phyloP scores from a whole-genome alignment of 2,797 vertebrate species.

The Holocentrus rufus region DNA sequence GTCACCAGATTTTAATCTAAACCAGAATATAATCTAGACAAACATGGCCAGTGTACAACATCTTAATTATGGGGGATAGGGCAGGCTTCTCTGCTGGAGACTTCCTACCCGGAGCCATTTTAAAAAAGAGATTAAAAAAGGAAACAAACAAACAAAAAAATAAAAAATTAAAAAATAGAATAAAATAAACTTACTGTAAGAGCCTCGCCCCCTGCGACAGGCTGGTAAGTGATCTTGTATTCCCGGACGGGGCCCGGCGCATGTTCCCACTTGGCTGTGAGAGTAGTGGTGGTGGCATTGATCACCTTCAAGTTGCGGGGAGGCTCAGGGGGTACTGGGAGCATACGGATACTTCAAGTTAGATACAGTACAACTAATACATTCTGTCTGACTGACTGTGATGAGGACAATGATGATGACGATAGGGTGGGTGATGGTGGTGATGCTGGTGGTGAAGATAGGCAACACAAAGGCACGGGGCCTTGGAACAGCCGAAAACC shows the following conservation, averaged over 20 bases:
- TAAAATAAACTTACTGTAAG: constrained; percentile 79
- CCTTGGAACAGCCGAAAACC: background rate
- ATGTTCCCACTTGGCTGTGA: constrained; percentile 92
- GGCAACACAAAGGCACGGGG: background rate
- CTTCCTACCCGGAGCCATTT: background rate
- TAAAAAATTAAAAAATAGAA: background rate
- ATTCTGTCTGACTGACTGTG: background rate
- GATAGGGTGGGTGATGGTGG: constrained; percentile 16
- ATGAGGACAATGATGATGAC: constrained; percentile 22
- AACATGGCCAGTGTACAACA: too few relatives aligned
- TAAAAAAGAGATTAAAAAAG: background rate
- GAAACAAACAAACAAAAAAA: too few relatives aligned
- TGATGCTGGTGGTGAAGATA: constrained; percentile 24
- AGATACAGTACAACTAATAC: constrained; percentile 2
- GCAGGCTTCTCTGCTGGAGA: too few relatives aligned
- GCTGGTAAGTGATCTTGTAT: constrained; percentile 88
- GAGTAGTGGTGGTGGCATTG: constrained; percentile 89
- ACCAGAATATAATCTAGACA: too few relatives aligned
- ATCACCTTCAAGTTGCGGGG: constrained; percentile 92
- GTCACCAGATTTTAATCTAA: too few relatives aligned
- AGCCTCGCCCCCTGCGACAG: constrained; percentile 81
- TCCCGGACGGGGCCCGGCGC: constrained; percentile 89
- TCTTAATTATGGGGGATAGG: too few relatives aligned
- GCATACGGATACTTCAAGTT: constrained; percentile 37
- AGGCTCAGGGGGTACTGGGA: constrained; percentile 84